Evolutionary conservation across 2,797 vertebrate genomes (phyloP).

Genomic region (Microctenopoma lineatum): DNA sequence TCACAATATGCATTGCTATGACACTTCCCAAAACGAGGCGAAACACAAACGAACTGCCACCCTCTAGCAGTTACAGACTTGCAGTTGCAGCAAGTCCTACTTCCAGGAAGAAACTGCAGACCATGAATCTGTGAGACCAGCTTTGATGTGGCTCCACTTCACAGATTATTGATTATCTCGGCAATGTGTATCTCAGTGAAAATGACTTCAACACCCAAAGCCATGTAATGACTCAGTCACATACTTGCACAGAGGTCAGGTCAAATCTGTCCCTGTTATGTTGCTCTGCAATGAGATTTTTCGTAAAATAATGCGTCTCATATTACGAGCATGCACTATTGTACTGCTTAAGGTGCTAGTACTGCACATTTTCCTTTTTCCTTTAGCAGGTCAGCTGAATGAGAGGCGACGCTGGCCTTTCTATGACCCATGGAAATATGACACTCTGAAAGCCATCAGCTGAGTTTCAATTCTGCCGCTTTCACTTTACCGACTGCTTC

Average conservation of each 20-base stretch:
- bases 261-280: conserved; percentile 30
- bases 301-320: conserved; percentile 49
- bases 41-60: background rate
- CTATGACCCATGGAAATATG: conserved; percentile 70
- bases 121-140: conserved; percentile 23
- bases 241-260: conserved; percentile 29
- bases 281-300: conserved; percentile 30
- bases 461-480: conserved; percentile 54
- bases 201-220: conserved; percentile 47
- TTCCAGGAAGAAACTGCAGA: conserved; percentile 24
- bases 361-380: conserved; percentile 53
- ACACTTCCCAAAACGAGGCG: conserved; percentile 14
- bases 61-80: background rate
- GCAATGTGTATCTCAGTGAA: conserved; percentile 42
- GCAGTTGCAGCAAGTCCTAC: background rate
- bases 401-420: conserved; percentile 54
- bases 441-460: conserved; percentile 63
- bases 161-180: conserved; percentile 57
- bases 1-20: conserved; percentile 2
- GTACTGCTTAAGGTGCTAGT: conserved; percentile 46
- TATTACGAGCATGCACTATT: conserved; percentile 48
- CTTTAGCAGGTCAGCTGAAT: conserved; percentile 38
- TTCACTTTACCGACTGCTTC: conserved; percentile 38
- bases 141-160: conserved; percentile 39
- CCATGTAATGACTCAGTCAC: conserved; percentile 45